A percentile compares a stretch with the other conserved stretches of the same genome.
phyloP scores from a whole-genome alignment of 2,888 invertebrate genomes.

The Protodeltote pygarga region DNA sequence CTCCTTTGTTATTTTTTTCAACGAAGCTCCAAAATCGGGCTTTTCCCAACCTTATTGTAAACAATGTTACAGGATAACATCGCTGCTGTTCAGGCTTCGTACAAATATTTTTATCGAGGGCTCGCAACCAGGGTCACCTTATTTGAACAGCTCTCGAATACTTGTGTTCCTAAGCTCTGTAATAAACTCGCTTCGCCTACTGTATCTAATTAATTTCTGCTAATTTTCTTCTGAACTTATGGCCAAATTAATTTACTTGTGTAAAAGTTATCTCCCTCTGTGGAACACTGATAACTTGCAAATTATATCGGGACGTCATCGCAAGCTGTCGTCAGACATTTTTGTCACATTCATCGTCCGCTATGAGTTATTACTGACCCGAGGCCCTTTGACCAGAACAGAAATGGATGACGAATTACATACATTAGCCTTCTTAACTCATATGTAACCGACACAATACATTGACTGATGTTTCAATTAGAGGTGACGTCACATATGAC shows the following conservation, averaged over 20 bases:
- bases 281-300: slow-evolving; percentile 11
- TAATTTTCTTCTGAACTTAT: slow-evolving; percentile 16
- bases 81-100: no score
- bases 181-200: slow-evolving; percentile 3
- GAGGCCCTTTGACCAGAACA: background rate
- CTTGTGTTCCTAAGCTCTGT: background rate
- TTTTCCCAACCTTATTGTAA: no score
- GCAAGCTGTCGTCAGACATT: slow-evolving; percentile 4
- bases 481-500: no score
- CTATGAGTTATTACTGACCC: background rate
- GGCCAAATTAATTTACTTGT: slow-evolving; percentile 20
- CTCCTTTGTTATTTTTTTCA: background rate
- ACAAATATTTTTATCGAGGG: no score
- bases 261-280: slow-evolving; percentile 2
- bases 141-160: background rate
- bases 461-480: background rate
- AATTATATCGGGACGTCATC: slow-evolving; percentile 9
- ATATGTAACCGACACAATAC: background rate
- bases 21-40: background rate
- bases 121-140: no score
- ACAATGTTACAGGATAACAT: no score
- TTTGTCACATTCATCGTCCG: no score
- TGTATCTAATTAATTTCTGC: slow-evolving; percentile 19
- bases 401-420: background rate
- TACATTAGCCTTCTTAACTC: background rate